phyloP scores from a whole-genome alignment of 1,140 invertebrate genomes.

The Zeugodacus cucurbitae region DNA sequence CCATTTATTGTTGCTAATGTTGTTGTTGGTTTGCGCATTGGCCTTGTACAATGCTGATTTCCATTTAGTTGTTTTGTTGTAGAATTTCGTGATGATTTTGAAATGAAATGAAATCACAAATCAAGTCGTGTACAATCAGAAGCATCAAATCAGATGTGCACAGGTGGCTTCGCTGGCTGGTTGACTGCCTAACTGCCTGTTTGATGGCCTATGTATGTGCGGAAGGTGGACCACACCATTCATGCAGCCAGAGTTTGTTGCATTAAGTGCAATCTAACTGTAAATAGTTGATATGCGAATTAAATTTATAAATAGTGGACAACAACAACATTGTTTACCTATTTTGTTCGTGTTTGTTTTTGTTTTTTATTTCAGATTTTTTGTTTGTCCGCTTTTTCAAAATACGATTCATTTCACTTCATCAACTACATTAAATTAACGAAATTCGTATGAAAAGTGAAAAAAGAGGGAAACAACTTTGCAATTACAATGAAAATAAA shows the following conservation, averaged over 20 bases:
- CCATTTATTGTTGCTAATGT: not conserved
- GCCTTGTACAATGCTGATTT: slow-evolving; percentile 30
- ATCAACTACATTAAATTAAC: slow-evolving; percentile 1
- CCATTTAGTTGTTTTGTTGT: not conserved
- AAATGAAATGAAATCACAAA: slow-evolving; percentile 20
- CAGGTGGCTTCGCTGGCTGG: slow-evolving; percentile 27
- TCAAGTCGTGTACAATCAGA: slow-evolving; percentile 1
- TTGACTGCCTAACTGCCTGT: slow-evolving; percentile 14
- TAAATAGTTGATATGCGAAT: no score
- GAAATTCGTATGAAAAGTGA: not conserved
- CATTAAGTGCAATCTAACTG: not conserved
- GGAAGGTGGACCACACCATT: not conserved
- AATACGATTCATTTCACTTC: no score
- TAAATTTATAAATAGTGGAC: no score
- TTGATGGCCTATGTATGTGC: not conserved
- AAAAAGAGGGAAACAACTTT: not conserved
- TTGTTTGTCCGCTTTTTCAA: no score
- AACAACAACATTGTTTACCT: no score
- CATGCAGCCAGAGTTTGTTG: not conserved
- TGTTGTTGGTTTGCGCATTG: not conserved
- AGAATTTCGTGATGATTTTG: slow-evolving; percentile 14
- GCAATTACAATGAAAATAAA: not conserved
- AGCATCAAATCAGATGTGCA: slow-evolving; percentile 40
- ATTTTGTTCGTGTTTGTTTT: no score
- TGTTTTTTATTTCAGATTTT: no score